Base-by-base conservation (phyloP, 2,888 invertebrate genomes). In the Busseola fusca region DNA sequence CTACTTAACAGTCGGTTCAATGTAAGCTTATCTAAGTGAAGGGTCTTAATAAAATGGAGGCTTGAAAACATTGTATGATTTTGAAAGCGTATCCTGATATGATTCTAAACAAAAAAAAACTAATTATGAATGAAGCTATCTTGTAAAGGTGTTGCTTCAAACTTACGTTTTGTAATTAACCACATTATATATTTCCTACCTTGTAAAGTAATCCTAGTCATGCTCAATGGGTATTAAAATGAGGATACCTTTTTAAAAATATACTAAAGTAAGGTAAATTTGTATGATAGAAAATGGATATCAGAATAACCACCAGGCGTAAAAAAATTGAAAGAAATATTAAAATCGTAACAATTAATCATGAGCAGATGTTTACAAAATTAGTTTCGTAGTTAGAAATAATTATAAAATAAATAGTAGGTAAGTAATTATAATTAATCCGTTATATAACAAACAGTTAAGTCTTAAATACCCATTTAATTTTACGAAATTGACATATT, bases 91-190 rank as follows among this genome's bases (percentile, higher is more conserved):
- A 75, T 75, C 52, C 78, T 65, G 72, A 56, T 72, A 76, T 57
- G 64, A 74, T 71, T 73, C n/a, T n/a, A n/a, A n/a, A n/a, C 60
- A 69, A 74, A 60, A 63, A n/a, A 79, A 80, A 80, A 82, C 59
- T 70, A 79, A 80, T 80, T 80, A 80, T 66, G 48, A 78, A 80
- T 74, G 64, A 74, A 74, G 63, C 66, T 82, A 82, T 83, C 78
- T 62, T 65, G 73, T 64, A 79, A 74, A 83, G 74, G 72, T 79
- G 80, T 64, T 70, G 62, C 40, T 72, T 37, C 42, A 14, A 68
- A 74, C 73, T 73, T 69, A 34, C 56, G 48, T 57, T 65, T 68
- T 69, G 45, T 74, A 79, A 78, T 82, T 80, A 78, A 57, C 27
- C 34, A 60, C 40, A 56, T 72, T 64, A 72, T 74, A 64, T 48